Evolutionary conservation across 2,888 invertebrate genomes (phyloP).

Genomic region (Phortica magna): DNA sequence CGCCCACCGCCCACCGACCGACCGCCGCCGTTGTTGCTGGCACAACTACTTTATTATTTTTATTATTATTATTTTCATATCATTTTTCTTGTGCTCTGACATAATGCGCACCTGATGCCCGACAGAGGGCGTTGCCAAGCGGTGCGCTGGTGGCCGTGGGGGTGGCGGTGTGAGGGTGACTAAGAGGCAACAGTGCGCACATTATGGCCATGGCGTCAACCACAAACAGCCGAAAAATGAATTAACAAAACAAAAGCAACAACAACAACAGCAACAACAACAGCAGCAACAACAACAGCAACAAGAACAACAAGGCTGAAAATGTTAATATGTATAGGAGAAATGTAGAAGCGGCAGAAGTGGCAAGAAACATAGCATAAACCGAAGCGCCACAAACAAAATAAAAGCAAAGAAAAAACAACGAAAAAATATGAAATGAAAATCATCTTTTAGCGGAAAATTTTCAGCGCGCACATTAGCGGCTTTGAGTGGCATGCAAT

Average conservation of each 20-base stretch:
- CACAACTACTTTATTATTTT: constrained; percentile 36
- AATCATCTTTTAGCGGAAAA: background rate
- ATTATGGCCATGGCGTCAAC: background rate
- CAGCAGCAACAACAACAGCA: background rate
- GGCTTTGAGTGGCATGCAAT: constrained; percentile 57
- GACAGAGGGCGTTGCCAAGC: background rate
- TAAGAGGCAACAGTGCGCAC: background rate
- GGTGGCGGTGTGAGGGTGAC: background rate
- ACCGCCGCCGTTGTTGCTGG: background rate
- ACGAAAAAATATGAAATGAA: background rate
- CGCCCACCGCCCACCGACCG: background rate
- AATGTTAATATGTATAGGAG: background rate
- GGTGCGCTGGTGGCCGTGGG: background rate
- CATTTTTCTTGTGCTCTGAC: constrained; percentile 59
- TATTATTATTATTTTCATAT: constrained; percentile 47
- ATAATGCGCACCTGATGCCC: constrained; percentile 67
- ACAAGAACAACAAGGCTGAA: too few relatives aligned
- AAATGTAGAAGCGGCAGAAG: background rate
- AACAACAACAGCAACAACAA: background rate
- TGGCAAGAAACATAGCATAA: background rate
- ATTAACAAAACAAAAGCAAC: constrained; percentile 2
- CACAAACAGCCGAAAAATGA: background rate
- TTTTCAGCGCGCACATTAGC: constrained; percentile 63
- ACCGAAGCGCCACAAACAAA: background rate
- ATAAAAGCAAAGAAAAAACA: background rate